These are phyloP conservation scores for Nicator chloris DNA, from an alignment of 2,113 vertebrate genomes.

Conservation along the genomic window DNA sequence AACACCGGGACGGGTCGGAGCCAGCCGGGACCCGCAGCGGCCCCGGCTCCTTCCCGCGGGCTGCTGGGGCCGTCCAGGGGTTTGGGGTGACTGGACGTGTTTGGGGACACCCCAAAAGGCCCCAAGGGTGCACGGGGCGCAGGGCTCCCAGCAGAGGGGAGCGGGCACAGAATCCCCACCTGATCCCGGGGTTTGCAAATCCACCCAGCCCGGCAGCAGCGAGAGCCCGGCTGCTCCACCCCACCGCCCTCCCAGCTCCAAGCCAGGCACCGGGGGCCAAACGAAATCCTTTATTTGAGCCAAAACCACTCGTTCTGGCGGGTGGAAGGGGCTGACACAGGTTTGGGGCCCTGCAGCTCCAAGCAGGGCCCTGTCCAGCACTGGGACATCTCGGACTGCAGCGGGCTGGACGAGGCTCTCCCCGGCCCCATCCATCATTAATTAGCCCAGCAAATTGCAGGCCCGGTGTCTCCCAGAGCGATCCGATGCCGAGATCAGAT, in stretches of 20 bases:
- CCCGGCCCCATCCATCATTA: neutral
- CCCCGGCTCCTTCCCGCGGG: neutral
- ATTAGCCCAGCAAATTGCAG: neutral
- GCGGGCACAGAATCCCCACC: accelerated
- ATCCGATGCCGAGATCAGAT: neutral
- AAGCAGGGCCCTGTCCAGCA: accelerated
- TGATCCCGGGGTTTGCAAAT: accelerated
- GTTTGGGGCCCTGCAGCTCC: neutral
- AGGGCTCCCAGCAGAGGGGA: accelerated
- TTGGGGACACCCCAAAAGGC: neutral
- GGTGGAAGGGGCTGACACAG: accelerated
- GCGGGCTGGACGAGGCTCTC: neutral
- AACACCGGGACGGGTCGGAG: neutral
- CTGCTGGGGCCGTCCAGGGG: accelerated
- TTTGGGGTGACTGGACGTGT: accelerated
- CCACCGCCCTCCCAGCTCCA: accelerated
- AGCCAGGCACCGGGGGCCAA: too few relatives aligned
- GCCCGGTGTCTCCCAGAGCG: neutral
- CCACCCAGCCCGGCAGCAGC: neutral
- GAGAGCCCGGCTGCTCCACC: accelerated
- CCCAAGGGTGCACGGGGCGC: accelerated
- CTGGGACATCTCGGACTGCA: accelerated
- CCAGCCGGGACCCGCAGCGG: neutral
- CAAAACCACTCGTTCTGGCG: neutral
- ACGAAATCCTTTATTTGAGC: neutral